Evolutionary conservation across 2,888 invertebrate genomes (phyloP).

Genomic region (Agrypnus murinus): DNA sequence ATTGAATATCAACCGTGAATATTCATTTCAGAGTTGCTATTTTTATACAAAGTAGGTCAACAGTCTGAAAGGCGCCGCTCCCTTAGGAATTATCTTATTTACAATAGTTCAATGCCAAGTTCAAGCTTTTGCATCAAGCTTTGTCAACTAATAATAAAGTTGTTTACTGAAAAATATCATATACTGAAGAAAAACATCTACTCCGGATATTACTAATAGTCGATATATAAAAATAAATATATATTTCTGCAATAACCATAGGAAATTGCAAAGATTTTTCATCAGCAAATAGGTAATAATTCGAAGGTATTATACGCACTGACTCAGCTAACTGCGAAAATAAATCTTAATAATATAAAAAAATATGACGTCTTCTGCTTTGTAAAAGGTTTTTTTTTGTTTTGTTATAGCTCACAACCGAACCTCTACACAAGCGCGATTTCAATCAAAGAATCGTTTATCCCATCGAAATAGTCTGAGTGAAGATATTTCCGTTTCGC

Average conservation of each 20-base stretch:
- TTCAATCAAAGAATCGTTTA: conserved; percentile 31
- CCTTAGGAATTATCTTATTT: conserved; percentile 14
- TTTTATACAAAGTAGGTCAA: conserved; percentile 18
- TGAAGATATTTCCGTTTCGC: conserved; percentile 22
- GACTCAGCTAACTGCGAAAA: not conserved
- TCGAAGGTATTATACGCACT: not conserved
- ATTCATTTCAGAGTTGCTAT: conserved; percentile 19
- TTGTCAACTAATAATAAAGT: not conserved
- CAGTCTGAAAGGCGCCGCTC: conserved; percentile 21
- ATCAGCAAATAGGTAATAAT: no score
- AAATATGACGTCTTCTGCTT: not conserved
- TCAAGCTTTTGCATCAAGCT: not conserved
- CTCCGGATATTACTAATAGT: no score
- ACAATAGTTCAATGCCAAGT: conserved; percentile 11
- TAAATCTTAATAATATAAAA: not conserved
- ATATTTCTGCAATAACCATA: not conserved
- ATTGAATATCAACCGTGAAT: conserved; percentile 13
- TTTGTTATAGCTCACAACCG: conserved; percentile 12
- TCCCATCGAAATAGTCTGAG: conserved; percentile 15
- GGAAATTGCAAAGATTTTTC: not conserved
- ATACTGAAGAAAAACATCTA: not conserved
- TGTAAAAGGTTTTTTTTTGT: not conserved
- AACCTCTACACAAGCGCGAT: not conserved
- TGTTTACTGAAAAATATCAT: not conserved
- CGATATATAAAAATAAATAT: no score